These are phyloP conservation scores for Drosophila kanekoi DNA, from an alignment of 2,888 invertebrate genomes.

Conservation along the genomic window DNA sequence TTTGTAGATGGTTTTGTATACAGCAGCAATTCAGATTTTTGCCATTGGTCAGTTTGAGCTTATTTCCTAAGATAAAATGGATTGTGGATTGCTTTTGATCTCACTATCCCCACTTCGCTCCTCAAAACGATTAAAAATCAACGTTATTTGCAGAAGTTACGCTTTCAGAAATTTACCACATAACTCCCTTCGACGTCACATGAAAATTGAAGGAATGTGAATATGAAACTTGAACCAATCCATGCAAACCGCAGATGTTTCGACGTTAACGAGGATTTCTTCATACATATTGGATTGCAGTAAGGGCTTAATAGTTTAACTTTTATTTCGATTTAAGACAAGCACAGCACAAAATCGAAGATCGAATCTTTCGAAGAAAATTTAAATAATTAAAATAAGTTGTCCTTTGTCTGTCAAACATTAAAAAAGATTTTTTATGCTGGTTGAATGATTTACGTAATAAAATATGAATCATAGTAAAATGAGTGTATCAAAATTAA, in stretches of 20 bases:
- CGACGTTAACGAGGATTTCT: constrained; percentile 9
- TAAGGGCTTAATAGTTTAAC: too few relatives aligned
- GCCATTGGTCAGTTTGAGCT: constrained; percentile 16
- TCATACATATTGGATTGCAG: background rate
- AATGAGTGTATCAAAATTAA: too few relatives aligned
- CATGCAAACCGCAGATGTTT: constrained; percentile 12
- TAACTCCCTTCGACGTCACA: constrained; percentile 46
- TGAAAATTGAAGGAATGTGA: constrained; percentile 65
- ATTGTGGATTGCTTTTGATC: background rate
- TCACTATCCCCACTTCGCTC: background rate
- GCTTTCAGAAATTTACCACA: constrained; percentile 33
- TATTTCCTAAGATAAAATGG: background rate
- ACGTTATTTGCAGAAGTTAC: constrained; percentile 52
- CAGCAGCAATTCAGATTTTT: constrained; percentile 24
- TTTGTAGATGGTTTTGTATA: constrained; percentile 47
- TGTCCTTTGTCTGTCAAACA: too few relatives aligned
- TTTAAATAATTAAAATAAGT: too few relatives aligned
- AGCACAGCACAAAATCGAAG: too few relatives aligned
- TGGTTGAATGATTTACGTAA: too few relatives aligned
- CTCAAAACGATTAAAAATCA: constrained; percentile 61
- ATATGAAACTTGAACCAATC: constrained; percentile 60
- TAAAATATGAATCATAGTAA: too few relatives aligned
- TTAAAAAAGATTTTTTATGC: too few relatives aligned
- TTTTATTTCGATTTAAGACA: too few relatives aligned
- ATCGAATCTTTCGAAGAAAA: too few relatives aligned